Percentiles rank a stretch among this genome's conserved stretches.
Evolutionary conservation across 2,888 invertebrate species (phyloP).

Genomic region (Hartigia nigra): DNA sequence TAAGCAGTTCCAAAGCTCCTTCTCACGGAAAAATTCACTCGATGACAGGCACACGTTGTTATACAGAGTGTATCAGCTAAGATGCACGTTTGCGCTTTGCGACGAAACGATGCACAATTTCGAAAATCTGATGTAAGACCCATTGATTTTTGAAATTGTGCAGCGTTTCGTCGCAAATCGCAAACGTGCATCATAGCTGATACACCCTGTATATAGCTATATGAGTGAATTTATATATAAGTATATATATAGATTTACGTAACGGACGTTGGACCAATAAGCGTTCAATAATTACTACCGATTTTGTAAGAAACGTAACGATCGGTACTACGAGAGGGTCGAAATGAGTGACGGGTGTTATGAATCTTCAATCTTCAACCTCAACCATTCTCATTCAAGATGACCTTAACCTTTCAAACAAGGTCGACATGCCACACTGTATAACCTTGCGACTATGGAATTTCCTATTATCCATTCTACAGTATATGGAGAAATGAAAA

Average conservation of each 20-base stretch:
- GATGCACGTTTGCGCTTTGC: too few relatives aligned
- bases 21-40: background rate
- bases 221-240: too few relatives aligned
- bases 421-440: background rate
- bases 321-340: background rate
- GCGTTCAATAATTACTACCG: background rate
- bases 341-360: background rate
- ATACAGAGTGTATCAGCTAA: too few relatives aligned
- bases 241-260: too few relatives aligned
- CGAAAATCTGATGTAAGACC: too few relatives aligned
- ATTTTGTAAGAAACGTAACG: background rate
- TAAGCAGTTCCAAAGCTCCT: background rate
- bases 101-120: too few relatives aligned
- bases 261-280: background rate
- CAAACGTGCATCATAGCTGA: too few relatives aligned
- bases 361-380: background rate
- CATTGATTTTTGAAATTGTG: too few relatives aligned
- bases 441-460: background rate
- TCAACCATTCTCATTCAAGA: background rate
- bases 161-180: too few relatives aligned
- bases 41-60: too few relatives aligned
- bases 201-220: too few relatives aligned
- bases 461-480: background rate
- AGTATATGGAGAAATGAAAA: background rate
- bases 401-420: background rate